Evolutionary conservation across 1,140 invertebrate species (phyloP).

Genomic region (Ceratitis capitata): DNA sequence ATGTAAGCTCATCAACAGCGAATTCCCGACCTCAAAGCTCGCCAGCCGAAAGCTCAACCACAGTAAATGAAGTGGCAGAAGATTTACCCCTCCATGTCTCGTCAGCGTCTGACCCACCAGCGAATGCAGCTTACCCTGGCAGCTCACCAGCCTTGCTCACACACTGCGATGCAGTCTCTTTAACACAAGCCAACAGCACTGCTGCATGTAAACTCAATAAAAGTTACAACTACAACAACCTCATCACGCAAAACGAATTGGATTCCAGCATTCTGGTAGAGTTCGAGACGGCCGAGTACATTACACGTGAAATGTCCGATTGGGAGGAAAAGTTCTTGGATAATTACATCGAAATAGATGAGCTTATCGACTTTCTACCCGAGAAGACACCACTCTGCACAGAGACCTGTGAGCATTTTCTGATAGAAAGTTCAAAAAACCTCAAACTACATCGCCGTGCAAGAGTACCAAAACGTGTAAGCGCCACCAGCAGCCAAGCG

Average conservation of each 20-base stretch:
- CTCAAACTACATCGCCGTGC: conserved; percentile 42
- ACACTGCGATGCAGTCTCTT: not conserved
- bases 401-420: conserved; percentile 64
- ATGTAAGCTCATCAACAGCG: too few relatives aligned
- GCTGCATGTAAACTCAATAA: not conserved
- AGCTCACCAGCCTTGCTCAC: not conserved
- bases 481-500: too few relatives aligned
- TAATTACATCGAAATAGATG: conserved; percentile 59
- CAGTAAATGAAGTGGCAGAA: too few relatives aligned
- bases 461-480: not conserved
- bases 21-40: too few relatives aligned
- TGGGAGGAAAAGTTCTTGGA: conserved; percentile 60
- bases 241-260: conserved; percentile 41
- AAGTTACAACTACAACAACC: not conserved
- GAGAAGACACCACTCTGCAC: conserved; percentile 65
- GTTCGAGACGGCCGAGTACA: not conserved
- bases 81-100: too few relatives aligned
- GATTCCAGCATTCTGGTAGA: not conserved
- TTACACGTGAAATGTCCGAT: conserved; percentile 52
- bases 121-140: too few relatives aligned
- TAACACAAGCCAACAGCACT: not conserved
- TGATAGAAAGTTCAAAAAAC: conserved; percentile 63
- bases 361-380: conserved; percentile 61
- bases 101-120: too few relatives aligned
- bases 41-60: too few relatives aligned